These are phyloP conservation scores for Elephantulus edwardii DNA, from an alignment of 2,113 vertebrate species.

Conservation along the genomic window DNA sequence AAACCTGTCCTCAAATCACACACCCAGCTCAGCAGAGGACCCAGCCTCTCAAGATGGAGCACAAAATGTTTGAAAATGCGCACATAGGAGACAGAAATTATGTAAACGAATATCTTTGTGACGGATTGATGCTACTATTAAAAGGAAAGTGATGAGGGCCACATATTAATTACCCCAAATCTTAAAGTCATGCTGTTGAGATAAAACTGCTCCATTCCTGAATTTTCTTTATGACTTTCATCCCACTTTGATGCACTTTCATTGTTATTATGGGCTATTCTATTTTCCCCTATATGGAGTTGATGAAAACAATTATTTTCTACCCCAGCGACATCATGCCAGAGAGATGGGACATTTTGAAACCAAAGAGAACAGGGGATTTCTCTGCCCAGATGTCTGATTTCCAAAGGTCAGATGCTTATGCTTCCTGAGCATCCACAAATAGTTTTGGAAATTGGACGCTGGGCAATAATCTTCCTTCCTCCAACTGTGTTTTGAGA, in stretches of 20 bases:
- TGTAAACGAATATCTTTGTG: slow-evolving; percentile 30
- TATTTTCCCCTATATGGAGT: too few relatives aligned
- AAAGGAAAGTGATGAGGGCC: not conserved
- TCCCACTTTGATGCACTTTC: not conserved
- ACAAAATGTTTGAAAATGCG: slow-evolving; percentile 56
- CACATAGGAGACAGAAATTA: slow-evolving; percentile 5
- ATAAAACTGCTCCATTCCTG: not conserved
- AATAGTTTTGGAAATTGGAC: slow-evolving; percentile 50
- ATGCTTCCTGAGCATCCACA: slow-evolving; percentile 54
- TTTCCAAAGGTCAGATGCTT: slow-evolving; percentile 46
- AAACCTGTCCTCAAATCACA: not conserved
- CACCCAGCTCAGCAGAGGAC: not conserved
- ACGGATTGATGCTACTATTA: slow-evolving; percentile 15
- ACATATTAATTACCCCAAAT: not conserved
- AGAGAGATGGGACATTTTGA: slow-evolving; percentile 47
- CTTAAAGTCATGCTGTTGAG: not conserved
- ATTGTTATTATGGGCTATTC: too few relatives aligned
- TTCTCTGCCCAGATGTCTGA: slow-evolving; percentile 51
- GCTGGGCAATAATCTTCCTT: not conserved
- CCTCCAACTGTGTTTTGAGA: slow-evolving; percentile 32
- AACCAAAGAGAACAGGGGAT: slow-evolving; percentile 69
- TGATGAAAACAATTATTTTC: not conserved
- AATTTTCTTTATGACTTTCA: slow-evolving; percentile 5
- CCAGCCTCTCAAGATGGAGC: slow-evolving; percentile 41
- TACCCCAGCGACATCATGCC: not conserved